A percentile compares a stretch with the other conserved stretches of the same genome.
phyloP scores from a whole-genome alignment of 1,140 invertebrate species.

The Popillia japonica region DNA sequence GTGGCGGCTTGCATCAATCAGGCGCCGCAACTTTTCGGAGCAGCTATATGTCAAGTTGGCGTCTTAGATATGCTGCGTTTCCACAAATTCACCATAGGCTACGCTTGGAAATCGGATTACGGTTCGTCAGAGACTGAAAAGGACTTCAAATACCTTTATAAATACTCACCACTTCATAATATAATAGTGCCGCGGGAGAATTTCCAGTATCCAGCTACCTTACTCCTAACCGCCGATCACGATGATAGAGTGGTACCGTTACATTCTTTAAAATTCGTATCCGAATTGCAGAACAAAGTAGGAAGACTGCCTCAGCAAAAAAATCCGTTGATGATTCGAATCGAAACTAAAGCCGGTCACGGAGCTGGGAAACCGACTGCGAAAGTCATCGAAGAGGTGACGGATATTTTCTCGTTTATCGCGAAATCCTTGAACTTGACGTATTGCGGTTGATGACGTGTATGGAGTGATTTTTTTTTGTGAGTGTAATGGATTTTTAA shows the following conservation, averaged over 20 bases:
- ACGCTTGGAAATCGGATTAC: constrained; percentile 96
- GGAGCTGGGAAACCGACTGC: constrained; percentile 95
- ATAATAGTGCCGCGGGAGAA: constrained; percentile 71
- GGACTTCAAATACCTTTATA: constrained; percentile 88
- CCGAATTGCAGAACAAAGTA: constrained; percentile 84
- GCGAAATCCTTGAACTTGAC: constrained; percentile 77
- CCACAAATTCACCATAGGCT: constrained; percentile 98
- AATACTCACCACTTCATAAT: constrained; percentile 97
- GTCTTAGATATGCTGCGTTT: constrained; percentile 98
- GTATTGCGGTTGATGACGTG: constrained; percentile 59
- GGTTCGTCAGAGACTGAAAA: constrained; percentile 89
- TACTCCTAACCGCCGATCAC: constrained; percentile 95
- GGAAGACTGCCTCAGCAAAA: constrained; percentile 71
- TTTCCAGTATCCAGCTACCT: constrained; percentile 86
- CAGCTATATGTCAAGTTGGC: constrained; percentile 74
- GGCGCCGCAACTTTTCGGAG: constrained; percentile 92
- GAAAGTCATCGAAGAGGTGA: constrained; percentile 90
- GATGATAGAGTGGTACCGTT: constrained; percentile 97
- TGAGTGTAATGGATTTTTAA: constrained; percentile 4
- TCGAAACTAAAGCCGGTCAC: constrained; percentile 97
- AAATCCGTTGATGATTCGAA: constrained; percentile 88
- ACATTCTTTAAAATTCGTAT: constrained; percentile 95
- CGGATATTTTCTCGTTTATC: constrained; percentile 88
- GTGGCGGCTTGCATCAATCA: constrained; percentile 95
- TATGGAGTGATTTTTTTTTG: background rate